phyloP scores from a whole-genome alignment of 2,797 vertebrate genomes.

The Eleutherodactylus coqui region DNA sequence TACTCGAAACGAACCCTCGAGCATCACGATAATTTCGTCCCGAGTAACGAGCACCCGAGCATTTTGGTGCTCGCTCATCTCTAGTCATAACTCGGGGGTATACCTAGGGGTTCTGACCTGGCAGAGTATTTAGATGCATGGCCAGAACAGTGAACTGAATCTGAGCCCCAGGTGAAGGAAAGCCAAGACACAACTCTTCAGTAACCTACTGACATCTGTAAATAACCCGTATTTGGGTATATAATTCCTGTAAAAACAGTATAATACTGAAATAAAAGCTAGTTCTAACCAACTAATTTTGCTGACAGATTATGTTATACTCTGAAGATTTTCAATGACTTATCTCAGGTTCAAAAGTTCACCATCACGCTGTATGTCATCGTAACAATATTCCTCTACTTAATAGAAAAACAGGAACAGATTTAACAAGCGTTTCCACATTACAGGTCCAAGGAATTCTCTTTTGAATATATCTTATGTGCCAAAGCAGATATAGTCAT shows the following conservation, averaged over 20 bases:
- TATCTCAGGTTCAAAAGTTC: constrained; percentile 28
- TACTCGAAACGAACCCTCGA: no score
- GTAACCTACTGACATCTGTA: background rate
- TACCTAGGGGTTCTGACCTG: no score
- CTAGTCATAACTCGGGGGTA: no score
- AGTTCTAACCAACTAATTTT: constrained; percentile 23
- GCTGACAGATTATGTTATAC: constrained; percentile 34
- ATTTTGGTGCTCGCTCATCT: no score
- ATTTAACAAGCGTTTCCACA: constrained; percentile 14
- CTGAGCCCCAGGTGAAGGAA: background rate
- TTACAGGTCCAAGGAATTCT: background rate
- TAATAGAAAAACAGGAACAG: constrained; percentile 23
- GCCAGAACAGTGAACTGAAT: background rate
- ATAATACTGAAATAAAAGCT: background rate
- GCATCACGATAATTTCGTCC: no score
- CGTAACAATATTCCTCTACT: background rate
- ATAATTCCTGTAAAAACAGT: constrained; percentile 10
- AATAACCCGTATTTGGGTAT: background rate
- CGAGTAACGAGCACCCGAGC: no score
- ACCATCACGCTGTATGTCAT: background rate
- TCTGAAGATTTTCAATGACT: constrained; percentile 12
- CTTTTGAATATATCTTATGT: background rate
- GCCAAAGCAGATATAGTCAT: background rate
- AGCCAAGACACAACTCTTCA: background rate
- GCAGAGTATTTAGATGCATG: no score